phyloP scores from a whole-genome alignment of 2,113 vertebrate species.

The Phainopepla nitens region DNA sequence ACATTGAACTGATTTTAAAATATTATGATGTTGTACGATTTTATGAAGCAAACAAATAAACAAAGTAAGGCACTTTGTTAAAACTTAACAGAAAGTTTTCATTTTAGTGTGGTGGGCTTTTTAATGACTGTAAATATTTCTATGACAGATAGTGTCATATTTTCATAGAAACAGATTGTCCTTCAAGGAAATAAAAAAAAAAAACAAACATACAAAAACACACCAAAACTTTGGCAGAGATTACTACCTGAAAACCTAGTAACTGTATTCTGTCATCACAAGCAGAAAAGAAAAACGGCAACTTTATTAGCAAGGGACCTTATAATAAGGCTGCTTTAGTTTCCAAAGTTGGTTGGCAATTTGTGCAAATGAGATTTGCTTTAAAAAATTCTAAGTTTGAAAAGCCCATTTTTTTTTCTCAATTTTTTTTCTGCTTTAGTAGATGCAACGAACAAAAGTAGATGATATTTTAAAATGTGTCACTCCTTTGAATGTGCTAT shows the following conservation, averaged over 20 bases:
- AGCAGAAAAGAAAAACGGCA: neutral
- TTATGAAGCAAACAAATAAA: neutral
- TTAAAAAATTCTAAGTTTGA: neutral
- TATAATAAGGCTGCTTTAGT: neutral
- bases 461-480: neutral
- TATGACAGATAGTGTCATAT: neutral
- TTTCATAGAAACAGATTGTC: neutral
- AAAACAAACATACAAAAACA: rapidly evolving
- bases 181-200: neutral
- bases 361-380: neutral
- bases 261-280: neutral
- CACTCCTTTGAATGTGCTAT: neutral
- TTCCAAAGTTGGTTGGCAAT: neutral
- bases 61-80: neutral
- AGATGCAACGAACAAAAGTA: neutral
- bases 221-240: neutral
- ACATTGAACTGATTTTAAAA: neutral
- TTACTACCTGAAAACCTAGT: neutral
- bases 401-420: neutral
- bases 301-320: neutral
- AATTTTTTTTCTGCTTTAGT: neutral
- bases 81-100: neutral
- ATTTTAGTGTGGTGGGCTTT: neutral
- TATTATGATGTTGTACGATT: neutral
- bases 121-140: neutral